Evolutionary conservation across 2,797 vertebrate species (phyloP).

Genomic region (Poecilia gillii): DNA sequence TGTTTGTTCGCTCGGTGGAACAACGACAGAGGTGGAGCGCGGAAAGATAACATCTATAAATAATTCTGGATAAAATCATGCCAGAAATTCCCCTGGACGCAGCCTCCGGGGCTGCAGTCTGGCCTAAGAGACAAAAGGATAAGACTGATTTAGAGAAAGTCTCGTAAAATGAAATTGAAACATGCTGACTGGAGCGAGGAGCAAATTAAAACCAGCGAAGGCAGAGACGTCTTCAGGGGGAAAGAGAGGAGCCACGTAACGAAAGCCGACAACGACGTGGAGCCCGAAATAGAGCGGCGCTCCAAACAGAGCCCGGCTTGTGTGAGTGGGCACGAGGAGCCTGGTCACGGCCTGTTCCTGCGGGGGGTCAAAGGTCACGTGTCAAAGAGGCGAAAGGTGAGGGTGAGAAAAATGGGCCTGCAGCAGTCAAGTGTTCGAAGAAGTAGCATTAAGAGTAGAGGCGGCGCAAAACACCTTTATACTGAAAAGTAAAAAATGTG

Average conservation of each 20-base stretch:
- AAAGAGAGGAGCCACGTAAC: slow-evolving; percentile 32
- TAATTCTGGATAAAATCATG: neutral
- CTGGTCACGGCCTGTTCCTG: slow-evolving; percentile 31
- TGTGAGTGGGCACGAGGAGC: slow-evolving; percentile 48
- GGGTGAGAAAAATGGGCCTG: slow-evolving; percentile 42
- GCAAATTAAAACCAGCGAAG: slow-evolving; percentile 27
- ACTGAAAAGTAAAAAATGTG: neutral
- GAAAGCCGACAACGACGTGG: slow-evolving; percentile 45
- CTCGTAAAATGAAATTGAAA: slow-evolving; percentile 15
- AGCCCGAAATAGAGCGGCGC: slow-evolving; percentile 58
- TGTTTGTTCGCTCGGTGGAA: slow-evolving; percentile 24
- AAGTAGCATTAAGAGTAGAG: neutral
- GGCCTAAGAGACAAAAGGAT: neutral
- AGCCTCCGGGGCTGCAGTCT: neutral
- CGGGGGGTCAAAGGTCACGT: slow-evolving; percentile 46
- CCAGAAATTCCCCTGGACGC: neutral
- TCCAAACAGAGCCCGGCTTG: slow-evolving; percentile 35
- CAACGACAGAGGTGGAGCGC: neutral
- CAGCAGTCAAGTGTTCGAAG: slow-evolving; percentile 37
- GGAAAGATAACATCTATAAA: neutral
- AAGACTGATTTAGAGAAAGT: slow-evolving; percentile 4
- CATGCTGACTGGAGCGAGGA: neutral
- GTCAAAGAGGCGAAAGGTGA: slow-evolving; percentile 54
- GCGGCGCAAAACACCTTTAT: neutral
- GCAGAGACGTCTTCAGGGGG: neutral